Conservation (phyloP, 2,113 vertebrate genomes). For the Nesoenas mayeri region DNA sequence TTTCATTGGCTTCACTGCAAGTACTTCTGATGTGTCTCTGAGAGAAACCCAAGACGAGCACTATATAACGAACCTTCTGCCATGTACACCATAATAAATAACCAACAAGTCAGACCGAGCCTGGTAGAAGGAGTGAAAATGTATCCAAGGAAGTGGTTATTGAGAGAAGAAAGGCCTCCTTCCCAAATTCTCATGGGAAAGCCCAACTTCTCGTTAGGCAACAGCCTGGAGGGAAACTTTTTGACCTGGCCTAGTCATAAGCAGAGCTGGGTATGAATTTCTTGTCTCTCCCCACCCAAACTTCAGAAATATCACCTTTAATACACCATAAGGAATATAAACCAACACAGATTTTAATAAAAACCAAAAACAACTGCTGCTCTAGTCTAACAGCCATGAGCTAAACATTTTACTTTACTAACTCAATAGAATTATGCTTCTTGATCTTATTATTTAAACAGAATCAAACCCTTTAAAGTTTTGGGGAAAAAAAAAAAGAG, state of each 20-base stretch:
- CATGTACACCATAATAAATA: background rate
- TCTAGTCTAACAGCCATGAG: background rate
- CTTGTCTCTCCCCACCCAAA: background rate
- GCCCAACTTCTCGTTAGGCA: background rate
- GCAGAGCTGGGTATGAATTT: background rate
- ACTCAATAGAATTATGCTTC: background rate
- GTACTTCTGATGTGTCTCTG: background rate
- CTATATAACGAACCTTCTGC: background rate
- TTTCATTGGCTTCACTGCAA: background rate
- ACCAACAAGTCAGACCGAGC: background rate
- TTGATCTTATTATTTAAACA: background rate
- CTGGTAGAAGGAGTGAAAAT: background rate
- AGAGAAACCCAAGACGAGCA: background rate
- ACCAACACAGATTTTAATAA: background rate
- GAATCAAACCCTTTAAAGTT: background rate
- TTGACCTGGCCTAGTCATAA: background rate
- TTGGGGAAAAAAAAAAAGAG: too few species aligned
- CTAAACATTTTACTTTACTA: background rate
- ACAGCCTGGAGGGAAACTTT: background rate
- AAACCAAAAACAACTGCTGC: background rate
- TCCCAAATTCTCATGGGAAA: background rate
- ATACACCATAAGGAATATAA: background rate
- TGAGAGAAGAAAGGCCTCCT: background rate
- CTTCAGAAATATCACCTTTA: background rate
- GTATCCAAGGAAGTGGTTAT: rapidly evolving